Base-by-base conservation (phyloP, 2,797 vertebrate species). In the Apogon talboti region DNA sequence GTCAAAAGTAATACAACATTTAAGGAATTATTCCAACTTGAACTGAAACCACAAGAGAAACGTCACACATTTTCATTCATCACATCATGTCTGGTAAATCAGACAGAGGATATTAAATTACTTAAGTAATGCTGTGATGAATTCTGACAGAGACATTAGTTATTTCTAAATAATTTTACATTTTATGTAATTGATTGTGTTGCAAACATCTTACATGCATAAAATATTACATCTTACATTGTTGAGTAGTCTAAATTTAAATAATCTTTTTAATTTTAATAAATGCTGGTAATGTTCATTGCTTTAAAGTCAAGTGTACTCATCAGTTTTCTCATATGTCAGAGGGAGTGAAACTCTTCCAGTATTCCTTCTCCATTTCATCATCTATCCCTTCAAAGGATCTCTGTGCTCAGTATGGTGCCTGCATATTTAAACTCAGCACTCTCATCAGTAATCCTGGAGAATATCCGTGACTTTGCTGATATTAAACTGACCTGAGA, bases 401-500 rank as follows among this genome's bases (percentile, higher is more conserved):
- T 53, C 69, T 66, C 57, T 63, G 73, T n/a, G 41, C 78, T 40
- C 81, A 81, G 71, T 47, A 3, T 66, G 71, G 48, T 21, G 79
- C 72, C 69, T 13, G 57, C 59, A 53, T 71, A 44, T 53, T 62
- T 77, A 45, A 76, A 70, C 48, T 40, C 0, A 2, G 41, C 13
- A 35, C 8, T 73, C 65, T 41, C 21, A 62, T 67, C 54, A 45
- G 63, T 46, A 33, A 15, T 60, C 47, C 4, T 12, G 57, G 11
- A 38, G 42, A 33, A 15, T 55, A 15, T 7, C 19, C 18, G 48
- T 14, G 8, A 59, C 47, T 49, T 53, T 13, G 68, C 56, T 28
- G 52, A 0, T 33, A 16, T 40, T 45, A 37, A 14, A 62, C 93
- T 81, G 73, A 97, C 96, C 96, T 97, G 89, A 96, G 90, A 81